A percentile compares a stretch with the other conserved stretches of the same genome.
Evolutionary conservation across 2,888 invertebrate genomes (phyloP).

Genomic region (Pachymerium ferrugineum): DNA sequence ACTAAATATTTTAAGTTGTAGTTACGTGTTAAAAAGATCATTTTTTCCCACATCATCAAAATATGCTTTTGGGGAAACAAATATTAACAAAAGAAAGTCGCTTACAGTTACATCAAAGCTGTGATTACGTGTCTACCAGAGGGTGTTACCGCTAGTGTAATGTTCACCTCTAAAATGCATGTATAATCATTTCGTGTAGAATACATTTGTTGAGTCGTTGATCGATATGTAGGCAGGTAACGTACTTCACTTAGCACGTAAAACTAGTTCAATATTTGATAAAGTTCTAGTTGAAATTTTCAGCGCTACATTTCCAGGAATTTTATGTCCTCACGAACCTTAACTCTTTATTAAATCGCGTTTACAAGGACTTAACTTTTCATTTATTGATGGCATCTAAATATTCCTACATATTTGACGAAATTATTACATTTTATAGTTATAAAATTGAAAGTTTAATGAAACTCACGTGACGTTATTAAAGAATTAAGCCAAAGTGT

Average conservation of each 20-base stretch:
- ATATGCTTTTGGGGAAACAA: not conserved
- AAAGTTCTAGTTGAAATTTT: too few species aligned
- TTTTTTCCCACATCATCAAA: not conserved
- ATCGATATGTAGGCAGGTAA: not conserved
- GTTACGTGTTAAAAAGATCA: not conserved
- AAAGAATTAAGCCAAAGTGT: too few species aligned
- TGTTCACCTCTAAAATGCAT: slow-evolving; percentile 3
- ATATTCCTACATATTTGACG: too few species aligned
- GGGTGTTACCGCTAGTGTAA: not conserved
- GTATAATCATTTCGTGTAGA: not conserved
- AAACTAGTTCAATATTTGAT: too few species aligned
- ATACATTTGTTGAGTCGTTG: not conserved
- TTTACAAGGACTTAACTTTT: too few species aligned
- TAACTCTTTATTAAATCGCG: too few species aligned
- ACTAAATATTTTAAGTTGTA: slow-evolving; percentile 2
- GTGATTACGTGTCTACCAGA: not conserved
- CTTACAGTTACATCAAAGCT: not conserved
- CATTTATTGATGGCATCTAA: too few species aligned
- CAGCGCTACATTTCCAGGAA: too few species aligned
- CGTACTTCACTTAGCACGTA: not conserved
- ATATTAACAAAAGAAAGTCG: not conserved
- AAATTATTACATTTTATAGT: too few species aligned
- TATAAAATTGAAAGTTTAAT: too few species aligned
- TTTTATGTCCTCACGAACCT: too few species aligned
- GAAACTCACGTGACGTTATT: too few species aligned